Conservation (phyloP, 2,888 invertebrate genomes). For the Drosophila subsilvestris region DNA sequence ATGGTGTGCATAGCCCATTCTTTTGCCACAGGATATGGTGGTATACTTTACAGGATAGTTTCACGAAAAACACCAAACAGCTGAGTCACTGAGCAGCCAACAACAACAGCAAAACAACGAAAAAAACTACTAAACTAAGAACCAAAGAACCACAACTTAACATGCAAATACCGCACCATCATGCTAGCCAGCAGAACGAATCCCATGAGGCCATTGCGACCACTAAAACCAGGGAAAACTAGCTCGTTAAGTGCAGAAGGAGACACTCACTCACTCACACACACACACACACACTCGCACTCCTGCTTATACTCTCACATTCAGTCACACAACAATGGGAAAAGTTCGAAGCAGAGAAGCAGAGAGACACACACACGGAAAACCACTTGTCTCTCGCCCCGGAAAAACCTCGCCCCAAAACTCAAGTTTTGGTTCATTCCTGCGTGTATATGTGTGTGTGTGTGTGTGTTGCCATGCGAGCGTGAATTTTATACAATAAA, state of each 20-base stretch:
- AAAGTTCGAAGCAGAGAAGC: slow-evolving; percentile 47
- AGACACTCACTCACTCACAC: slow-evolving; percentile 11
- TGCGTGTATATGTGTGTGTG: slow-evolving; percentile 26
- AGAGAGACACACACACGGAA: slow-evolving; percentile 36
- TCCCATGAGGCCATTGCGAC: slow-evolving; percentile 37
- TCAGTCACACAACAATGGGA: slow-evolving; percentile 50
- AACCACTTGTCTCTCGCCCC: not conserved
- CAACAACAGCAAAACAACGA: too few relatives aligned
- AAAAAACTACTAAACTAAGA: slow-evolving; percentile 3
- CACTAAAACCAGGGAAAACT: slow-evolving; percentile 56
- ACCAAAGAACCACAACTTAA: not conserved
- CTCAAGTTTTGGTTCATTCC: not conserved
- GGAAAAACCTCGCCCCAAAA: not conserved
- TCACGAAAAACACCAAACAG: not conserved
- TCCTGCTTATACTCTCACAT: not conserved
- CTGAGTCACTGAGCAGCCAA: not conserved
- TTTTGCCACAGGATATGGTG: not conserved
- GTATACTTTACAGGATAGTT: not conserved
- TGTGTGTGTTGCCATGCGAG: slow-evolving; percentile 64
- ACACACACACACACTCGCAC: slow-evolving; percentile 10
- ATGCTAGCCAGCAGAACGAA: slow-evolving; percentile 26
- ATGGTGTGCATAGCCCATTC: not conserved
- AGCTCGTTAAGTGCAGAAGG: slow-evolving; percentile 64
- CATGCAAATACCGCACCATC: slow-evolving; percentile 1
- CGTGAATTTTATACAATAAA: slow-evolving; percentile 58